Base-by-base conservation (phyloP, 2,888 invertebrate species). In the Ephialtes manifestator region DNA sequence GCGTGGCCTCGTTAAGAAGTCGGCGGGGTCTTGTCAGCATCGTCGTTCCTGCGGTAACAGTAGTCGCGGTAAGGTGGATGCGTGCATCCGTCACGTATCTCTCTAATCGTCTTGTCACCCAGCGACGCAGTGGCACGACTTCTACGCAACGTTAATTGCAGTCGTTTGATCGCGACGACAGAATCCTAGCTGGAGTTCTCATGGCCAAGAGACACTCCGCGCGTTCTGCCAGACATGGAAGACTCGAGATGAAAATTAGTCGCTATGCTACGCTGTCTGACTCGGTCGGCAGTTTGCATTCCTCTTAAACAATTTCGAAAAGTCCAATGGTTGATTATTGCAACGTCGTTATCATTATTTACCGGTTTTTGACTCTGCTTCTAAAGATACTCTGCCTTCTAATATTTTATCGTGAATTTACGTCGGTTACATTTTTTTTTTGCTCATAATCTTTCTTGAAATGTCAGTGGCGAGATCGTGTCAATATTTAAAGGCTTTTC, bases 81-180 rank as follows among this genome's bases (percentile, higher is more conserved):
- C 82, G 79, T 76, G 81, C 82, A 82, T 85, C 85, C 85, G 85
- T 85, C 85, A 80, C 85, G 85, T 85, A 79, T 82, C 85, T 82
- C 82, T 85, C 85, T 85, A 82, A 85, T 85, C 85, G 85, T 85
- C 85, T 85, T 85, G 85, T 85, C 85, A 82, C 85, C 85, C 79
- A 63, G 81, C 65, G 70, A 74, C 81, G 35, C 68, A 31, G 51
- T 31, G 8, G 2, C 76, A 11, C 60, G 18, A 31, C 18, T 65
- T 60, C 65, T 48, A 53, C 76, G 80, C 76, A 72, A 81, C 84
- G 84, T 84, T 84, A 84, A 84, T 84, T 84, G 80, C 84, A 68
- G 77, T 74, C 67, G 83, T 72, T 81, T 77, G 71, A 84, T 84
- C 81, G 79, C 70, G 46, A 65, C 79, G 75, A 70, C 79, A n/a